Conservation (phyloP, 2,113 vertebrate species). For the Odontophorus gujanensis region DNA sequence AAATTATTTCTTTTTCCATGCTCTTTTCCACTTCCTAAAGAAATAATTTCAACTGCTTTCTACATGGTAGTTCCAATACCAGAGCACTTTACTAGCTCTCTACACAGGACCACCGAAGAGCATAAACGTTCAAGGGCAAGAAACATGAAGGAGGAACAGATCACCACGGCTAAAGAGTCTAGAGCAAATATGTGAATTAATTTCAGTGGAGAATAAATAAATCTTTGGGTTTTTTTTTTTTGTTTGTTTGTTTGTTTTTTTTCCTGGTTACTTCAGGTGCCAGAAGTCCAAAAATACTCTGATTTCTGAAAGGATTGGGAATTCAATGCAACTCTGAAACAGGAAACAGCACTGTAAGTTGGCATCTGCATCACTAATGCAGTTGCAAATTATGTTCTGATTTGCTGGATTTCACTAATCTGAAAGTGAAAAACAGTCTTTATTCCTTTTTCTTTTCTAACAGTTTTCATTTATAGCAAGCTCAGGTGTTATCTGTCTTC, state of each 20-base stretch:
- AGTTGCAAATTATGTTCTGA: background rate
- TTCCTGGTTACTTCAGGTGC: background rate
- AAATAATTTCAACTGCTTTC: background rate
- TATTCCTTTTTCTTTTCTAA: background rate
- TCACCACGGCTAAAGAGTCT: background rate
- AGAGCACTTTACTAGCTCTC: background rate
- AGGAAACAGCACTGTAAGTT: background rate
- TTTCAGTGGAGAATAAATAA: background rate
- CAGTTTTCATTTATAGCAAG: slow-evolving; percentile 21
- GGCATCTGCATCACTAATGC: background rate
- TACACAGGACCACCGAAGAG: background rate
- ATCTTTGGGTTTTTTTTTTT: background rate
- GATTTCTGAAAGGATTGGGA: background rate
- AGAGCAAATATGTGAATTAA: background rate
- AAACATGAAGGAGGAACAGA: background rate
- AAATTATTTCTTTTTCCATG: background rate
- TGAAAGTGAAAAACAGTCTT: slow-evolving; percentile 18
- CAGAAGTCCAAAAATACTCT: background rate
- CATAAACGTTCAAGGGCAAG: background rate
- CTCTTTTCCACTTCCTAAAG: background rate
- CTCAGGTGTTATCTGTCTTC: slow-evolving; percentile 17
- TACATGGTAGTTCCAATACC: background rate
- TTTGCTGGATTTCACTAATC: slow-evolving; percentile 17
- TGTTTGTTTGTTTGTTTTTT: too few relatives aligned
- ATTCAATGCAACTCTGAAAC: background rate